Base-by-base conservation (phyloP, 2,888 invertebrate genomes). In the Pammene aurita region DNA sequence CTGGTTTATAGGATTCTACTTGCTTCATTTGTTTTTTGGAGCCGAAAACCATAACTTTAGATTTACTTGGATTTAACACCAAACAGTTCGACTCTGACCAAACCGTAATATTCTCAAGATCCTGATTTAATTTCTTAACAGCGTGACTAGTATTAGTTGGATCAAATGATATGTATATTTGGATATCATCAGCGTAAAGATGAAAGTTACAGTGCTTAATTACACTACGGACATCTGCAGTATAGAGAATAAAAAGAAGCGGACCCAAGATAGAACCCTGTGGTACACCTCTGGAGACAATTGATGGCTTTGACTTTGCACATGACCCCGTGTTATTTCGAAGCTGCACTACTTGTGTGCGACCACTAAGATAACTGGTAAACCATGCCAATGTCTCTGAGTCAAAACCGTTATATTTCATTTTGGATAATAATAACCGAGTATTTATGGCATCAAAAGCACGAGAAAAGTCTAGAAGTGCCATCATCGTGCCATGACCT, bases 161-260 rank as follows among this genome's bases (percentile, higher is more conserved):
- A 16, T 50, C 7, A 46, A n/a, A 14, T 46, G 46, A 46, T 11
- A 46, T 14, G 14, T 46, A 46, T 0, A 46, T 14, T 46, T 46
- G 16, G n/a, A 46, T 46, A 46, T 46, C 16, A 7, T 16, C 46
- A 7, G 16, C 14, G 14, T 46, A 46, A 7, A 46, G 9, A n/a
- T 46, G 14, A 14, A 46, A 46, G 7, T 46, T 6, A 46, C 46
- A 46, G n/a, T 57, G 16, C 9, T 14, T 57, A 11, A 57, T 41
- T 14, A 42, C 11, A 16, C 14, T 5, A 10, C 9, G 13, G 10
- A 57, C 56, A 41, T 57, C 56, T 41, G 56, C 56, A 16, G 41
- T 41, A 11, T 41, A 57, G 10, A 38, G 7, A 41, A 57, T 57
- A 18, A 57, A 57, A 38, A 57, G 16, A 38, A 38, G 38, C 38